Percentiles rank a stretch among this genome's conserved stretches.
Conservation (phyloP, 35 echinoderm and acorn worm genomes). For the Acanthaster planci region DNA sequence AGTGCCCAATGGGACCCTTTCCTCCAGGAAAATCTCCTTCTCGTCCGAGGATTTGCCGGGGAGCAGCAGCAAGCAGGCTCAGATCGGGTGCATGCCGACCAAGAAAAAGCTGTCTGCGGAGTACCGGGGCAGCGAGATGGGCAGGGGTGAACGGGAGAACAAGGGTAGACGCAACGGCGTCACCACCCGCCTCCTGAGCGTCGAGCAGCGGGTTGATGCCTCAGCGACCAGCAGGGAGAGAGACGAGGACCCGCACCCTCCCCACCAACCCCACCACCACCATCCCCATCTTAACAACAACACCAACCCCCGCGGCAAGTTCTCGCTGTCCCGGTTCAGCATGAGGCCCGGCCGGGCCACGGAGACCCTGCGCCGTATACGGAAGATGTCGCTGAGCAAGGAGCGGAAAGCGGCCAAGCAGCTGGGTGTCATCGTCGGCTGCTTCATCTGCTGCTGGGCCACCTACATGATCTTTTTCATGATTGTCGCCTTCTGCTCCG, state of each 20-base stretch:
- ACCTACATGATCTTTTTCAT: conserved; percentile 93
- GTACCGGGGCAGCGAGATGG: not conserved
- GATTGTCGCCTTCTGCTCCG: conserved; percentile 76
- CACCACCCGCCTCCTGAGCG: conserved; percentile 23
- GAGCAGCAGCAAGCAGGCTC: not conserved
- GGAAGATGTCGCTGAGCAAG: conserved; percentile 77
- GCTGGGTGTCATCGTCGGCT: conserved; percentile 89
- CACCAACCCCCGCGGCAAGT: conserved; percentile 21
- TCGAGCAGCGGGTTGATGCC: not conserved
- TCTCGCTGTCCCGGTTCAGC: conserved; percentile 76
- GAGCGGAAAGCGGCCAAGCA: conserved; percentile 95
- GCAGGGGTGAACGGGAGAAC: not conserved
- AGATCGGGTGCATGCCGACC: not conserved
- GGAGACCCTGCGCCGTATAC: conserved; percentile 67
- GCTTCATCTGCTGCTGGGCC: conserved; percentile 95
- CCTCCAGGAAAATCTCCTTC: conserved; percentile 22
- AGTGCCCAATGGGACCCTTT: not conserved
- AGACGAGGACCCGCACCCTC: not conserved
- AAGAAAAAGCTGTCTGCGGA: conserved; percentile 8
- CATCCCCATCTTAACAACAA: not conserved
- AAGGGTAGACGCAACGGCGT: conserved; percentile 23
- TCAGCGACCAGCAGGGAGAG: not conserved
- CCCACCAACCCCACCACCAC: not conserved
- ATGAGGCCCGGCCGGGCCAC: conserved; percentile 59
- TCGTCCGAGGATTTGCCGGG: conserved; percentile 10